A percentile compares a stretch with the other conserved stretches of the same genome.
These are phyloP conservation scores for Erethizon dorsatum DNA, from an alignment of 2,797 vertebrate genomes.

Conservation along the genomic window DNA sequence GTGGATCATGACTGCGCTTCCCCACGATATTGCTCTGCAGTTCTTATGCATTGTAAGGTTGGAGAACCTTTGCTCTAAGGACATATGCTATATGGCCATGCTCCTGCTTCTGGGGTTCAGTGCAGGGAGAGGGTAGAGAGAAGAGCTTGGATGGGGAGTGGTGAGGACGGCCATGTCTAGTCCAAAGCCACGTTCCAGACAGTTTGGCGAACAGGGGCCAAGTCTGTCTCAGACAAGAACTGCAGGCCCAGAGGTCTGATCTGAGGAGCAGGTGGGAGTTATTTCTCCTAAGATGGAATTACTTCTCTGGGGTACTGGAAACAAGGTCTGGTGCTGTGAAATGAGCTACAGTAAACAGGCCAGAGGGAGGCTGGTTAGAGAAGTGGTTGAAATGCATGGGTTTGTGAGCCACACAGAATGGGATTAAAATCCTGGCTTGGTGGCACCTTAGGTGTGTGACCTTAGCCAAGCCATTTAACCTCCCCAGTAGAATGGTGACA, in stretches of 20 bases:
- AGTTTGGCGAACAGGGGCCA: neutral
- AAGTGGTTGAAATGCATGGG: neutral
- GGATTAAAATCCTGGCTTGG: constrained; percentile 4
- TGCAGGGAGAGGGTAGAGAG: neutral
- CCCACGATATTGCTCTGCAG: neutral
- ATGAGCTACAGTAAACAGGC: neutral
- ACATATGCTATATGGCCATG: accelerated
- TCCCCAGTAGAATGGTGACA: neutral
- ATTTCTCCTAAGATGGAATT: neutral
- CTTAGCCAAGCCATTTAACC: neutral
- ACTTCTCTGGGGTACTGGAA: constrained; percentile 17
- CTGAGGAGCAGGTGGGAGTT: neutral
- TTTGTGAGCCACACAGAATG: neutral
- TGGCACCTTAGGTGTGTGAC: neutral
- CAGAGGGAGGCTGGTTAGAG: neutral
- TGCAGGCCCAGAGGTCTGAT: neutral
- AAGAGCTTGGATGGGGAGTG: accelerated
- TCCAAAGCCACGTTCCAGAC: neutral
- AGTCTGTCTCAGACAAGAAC: neutral
- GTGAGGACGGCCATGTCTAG: neutral
- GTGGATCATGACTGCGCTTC: too few relatives aligned
- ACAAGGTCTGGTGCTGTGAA: neutral
- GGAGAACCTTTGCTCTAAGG: neutral
- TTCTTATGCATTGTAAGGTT: neutral
- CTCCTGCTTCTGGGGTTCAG: neutral